Evolutionary conservation across 2,113 vertebrate species (phyloP).

Genomic region (Synodontis membranacea): DNA sequence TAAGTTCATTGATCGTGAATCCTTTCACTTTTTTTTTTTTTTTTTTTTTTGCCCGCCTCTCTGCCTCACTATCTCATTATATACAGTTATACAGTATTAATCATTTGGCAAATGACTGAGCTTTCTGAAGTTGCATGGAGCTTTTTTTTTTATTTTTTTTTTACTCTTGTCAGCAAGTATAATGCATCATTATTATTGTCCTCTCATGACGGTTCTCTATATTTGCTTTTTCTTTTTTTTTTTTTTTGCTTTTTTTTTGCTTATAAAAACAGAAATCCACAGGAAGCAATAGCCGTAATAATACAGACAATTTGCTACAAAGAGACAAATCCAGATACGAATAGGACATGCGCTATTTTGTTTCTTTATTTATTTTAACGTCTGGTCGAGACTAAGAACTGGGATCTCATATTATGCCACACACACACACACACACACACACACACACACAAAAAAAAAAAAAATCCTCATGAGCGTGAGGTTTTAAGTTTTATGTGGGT

Average conservation of each 20-base stretch:
- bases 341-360: neutral
- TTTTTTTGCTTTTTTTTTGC: too few species aligned
- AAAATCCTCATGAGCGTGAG: neutral
- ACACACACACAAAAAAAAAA: too few species aligned
- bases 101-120: neutral
- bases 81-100: conserved; percentile 19
- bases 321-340: neutral
- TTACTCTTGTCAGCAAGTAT: neutral
- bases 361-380: neutral
- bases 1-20: conserved; percentile 54
- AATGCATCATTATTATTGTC: neutral
- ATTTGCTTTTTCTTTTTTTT: too few species aligned
- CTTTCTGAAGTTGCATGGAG: neutral
- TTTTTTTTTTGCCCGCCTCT: too few species aligned
- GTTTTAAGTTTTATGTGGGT: neutral
- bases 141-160: conserved; percentile 3
- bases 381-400: neutral
- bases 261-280: neutral
- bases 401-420: neutral
- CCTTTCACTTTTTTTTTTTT: conserved; percentile 51
- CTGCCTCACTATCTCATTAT: neutral
- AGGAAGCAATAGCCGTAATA: neutral
- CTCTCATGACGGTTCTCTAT: neutral
- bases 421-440: too few species aligned
- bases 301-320: neutral